Evolutionary conservation across 2,888 invertebrate genomes (phyloP).

Genomic region (Embidobia sp.): DNA sequence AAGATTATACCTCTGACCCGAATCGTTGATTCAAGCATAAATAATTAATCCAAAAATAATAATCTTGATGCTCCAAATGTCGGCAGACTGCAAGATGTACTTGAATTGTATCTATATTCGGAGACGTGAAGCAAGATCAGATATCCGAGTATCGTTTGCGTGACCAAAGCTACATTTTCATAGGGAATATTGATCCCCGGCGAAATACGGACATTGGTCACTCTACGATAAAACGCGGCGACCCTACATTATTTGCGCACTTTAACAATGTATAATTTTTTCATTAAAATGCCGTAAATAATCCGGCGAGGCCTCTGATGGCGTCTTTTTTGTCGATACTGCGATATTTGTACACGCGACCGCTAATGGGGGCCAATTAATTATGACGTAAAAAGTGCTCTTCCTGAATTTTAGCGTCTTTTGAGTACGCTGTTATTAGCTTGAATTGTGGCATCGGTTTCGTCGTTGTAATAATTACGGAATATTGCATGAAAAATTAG

Average conservation of each 20-base stretch:
- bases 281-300: constrained; percentile 24
- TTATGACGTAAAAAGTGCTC: no score
- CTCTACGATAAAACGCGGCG: constrained; percentile 39
- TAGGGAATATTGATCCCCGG: constrained; percentile 48
- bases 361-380: no score
- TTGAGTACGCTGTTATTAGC: no score
- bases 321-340: background rate
- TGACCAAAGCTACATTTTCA: constrained; percentile 53
- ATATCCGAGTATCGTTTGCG: constrained; percentile 51
- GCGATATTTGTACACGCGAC: background rate
- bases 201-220: constrained; percentile 43
- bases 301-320: background rate
- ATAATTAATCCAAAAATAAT: constrained; percentile 59
- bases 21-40: constrained; percentile 11
- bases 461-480: no score
- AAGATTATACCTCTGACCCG: constrained; percentile 1
- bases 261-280: constrained; percentile 23
- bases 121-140: constrained; percentile 38
- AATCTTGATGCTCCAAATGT: constrained; percentile 79
- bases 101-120: constrained; percentile 43
- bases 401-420: no score
- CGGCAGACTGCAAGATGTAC: constrained; percentile 52
- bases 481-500: no score
- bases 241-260: constrained; percentile 29
- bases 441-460: no score